Evolutionary conservation across 2,888 invertebrate genomes (phyloP).

Genomic region (Bibio marci): DNA sequence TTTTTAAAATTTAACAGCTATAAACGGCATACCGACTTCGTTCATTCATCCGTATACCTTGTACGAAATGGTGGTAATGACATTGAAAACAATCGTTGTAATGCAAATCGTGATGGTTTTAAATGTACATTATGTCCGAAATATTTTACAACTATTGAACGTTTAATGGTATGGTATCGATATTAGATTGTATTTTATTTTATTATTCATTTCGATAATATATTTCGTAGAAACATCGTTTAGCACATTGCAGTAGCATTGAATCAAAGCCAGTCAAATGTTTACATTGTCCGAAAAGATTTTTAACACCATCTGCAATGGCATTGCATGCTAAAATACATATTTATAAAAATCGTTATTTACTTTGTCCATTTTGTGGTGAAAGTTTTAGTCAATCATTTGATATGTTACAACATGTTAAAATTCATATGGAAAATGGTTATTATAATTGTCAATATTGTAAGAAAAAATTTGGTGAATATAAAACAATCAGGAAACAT

Average conservation of each 20-base stretch:
- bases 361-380: conserved; percentile 53
- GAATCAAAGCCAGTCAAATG: conserved; percentile 54
- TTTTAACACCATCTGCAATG: conserved; percentile 54
- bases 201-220: not conserved
- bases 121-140: conserved; percentile 15
- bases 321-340: conserved; percentile 56
- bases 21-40: conserved; percentile 5
- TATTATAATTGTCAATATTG: conserved; percentile 53
- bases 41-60: not conserved
- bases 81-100: not conserved
- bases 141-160: conserved; percentile 4
- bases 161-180: conserved; percentile 5
- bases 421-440: conserved; percentile 43
- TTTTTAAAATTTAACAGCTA: conserved; percentile 3
- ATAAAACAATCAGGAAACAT: conserved; percentile 53
- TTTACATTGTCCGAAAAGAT: conserved; percentile 42
- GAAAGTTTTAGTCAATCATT: conserved; percentile 46
- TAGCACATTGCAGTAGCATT: conserved; percentile 43
- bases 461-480: conserved; percentile 45
- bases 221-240: conserved; percentile 38
- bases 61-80: not conserved
- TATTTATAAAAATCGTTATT: conserved; percentile 15
- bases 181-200: too few species aligned
- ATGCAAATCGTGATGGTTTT: conserved; percentile 7
- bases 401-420: conserved; percentile 46